A percentile compares a stretch with the other conserved stretches of the same genome.
These are phyloP conservation scores for Platycheirus albimanus DNA, from an alignment of 2,888 invertebrate genomes.

Conservation along the genomic window DNA sequence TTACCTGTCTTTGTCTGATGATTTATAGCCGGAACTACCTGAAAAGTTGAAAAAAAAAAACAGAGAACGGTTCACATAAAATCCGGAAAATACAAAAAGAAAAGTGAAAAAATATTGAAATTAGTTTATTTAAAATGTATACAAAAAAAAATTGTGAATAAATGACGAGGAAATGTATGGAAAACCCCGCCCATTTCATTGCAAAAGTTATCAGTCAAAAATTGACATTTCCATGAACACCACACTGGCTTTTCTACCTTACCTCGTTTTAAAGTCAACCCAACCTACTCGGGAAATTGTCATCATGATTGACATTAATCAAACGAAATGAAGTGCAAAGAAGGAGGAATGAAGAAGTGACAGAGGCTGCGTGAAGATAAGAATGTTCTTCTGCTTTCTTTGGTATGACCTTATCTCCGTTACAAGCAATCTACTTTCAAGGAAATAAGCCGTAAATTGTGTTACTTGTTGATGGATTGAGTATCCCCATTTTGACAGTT, in stretches of 20 bases:
- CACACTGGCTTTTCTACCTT: slow-evolving; percentile 1
- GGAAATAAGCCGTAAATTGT: slow-evolving; percentile 54
- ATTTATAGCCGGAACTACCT: slow-evolving; percentile 93
- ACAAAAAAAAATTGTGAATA: no score
- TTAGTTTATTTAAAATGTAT: no score
- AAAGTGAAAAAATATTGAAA: no score
- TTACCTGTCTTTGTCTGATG: slow-evolving; percentile 93
- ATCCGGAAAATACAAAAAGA: not conserved
- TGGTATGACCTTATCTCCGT: not conserved
- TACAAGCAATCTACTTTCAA: not conserved
- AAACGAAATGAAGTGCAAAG: slow-evolving; percentile 37
- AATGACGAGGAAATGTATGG: no score
- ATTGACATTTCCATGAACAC: slow-evolving; percentile 59
- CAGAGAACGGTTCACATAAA: slow-evolving; percentile 12
- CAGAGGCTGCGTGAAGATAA: slow-evolving; percentile 41
- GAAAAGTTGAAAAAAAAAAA: slow-evolving; percentile 79
- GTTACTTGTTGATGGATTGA: slow-evolving; percentile 60
- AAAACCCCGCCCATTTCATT: no score
- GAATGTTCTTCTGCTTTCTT: slow-evolving; percentile 4
- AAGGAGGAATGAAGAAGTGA: slow-evolving; percentile 1
- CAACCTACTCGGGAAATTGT: slow-evolving; percentile 36
- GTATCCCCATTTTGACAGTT: slow-evolving; percentile 54
- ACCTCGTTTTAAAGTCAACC: no score
- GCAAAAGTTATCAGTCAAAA: slow-evolving; percentile 55
- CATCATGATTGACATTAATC: slow-evolving; percentile 59